Conservation (phyloP, 1,140 invertebrate genomes). For the Euglossa dilemma region DNA sequence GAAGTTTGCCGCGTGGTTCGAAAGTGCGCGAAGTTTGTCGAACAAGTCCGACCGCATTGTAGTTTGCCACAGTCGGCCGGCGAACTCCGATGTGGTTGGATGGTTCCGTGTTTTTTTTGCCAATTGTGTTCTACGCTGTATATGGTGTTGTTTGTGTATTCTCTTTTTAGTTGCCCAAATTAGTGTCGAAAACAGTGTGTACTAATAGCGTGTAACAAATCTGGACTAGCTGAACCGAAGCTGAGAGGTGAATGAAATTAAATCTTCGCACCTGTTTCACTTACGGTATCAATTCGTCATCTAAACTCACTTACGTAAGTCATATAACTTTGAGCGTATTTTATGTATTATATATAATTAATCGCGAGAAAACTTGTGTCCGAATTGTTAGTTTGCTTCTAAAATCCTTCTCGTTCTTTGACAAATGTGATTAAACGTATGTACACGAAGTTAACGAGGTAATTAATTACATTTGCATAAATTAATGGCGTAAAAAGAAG, state of each 20-base stretch:
- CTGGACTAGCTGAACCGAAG: background rate
- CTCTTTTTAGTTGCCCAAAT: background rate
- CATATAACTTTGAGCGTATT: slow-evolving; percentile 1
- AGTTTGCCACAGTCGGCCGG: slow-evolving; percentile 48
- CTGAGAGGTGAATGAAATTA: background rate
- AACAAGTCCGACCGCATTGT: background rate
- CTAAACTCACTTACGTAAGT: slow-evolving; percentile 57
- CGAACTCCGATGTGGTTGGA: slow-evolving; percentile 7
- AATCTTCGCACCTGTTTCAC: background rate
- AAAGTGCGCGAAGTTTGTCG: slow-evolving; percentile 41
- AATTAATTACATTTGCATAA: background rate
- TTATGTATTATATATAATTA: background rate
- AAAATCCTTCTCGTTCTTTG: background rate
- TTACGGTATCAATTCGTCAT: background rate
- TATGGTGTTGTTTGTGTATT: slow-evolving; percentile 1
- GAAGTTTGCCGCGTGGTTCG: slow-evolving; percentile 50
- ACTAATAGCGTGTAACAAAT: background rate
- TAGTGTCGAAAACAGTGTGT: slow-evolving; percentile 32
- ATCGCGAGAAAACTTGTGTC: background rate
- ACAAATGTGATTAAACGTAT: background rate
- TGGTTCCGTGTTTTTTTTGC: background rate
- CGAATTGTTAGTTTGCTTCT: background rate
- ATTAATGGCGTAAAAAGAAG: slow-evolving; percentile 13
- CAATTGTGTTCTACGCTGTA: slow-evolving; percentile 16
- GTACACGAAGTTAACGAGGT: background rate